Conservation (phyloP, 2,888 invertebrate genomes). For the Ormyrus labotus region DNA sequence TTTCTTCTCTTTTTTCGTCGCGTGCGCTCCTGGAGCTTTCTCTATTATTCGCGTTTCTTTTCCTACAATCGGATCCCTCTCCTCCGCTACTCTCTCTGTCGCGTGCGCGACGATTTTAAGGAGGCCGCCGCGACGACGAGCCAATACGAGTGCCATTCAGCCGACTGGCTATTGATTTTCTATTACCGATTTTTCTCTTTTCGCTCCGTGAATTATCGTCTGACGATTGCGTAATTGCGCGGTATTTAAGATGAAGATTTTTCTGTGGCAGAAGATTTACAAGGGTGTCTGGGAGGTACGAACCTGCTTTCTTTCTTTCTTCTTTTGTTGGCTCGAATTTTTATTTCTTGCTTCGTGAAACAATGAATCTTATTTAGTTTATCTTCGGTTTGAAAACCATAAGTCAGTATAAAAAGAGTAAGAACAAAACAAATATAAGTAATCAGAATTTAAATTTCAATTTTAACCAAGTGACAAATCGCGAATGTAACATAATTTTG, state of each 20-base stretch:
- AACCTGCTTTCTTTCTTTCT: too few species aligned
- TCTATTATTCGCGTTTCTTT: constrained; percentile 57
- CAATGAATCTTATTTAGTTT: too few species aligned
- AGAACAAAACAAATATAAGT: too few species aligned
- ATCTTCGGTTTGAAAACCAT: too few species aligned
- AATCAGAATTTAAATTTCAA: too few species aligned
- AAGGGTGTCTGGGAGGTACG: too few species aligned
- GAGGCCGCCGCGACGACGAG: background rate
- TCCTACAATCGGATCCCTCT: constrained; percentile 39
- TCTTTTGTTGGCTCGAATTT: too few species aligned
- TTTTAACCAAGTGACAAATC: too few species aligned
- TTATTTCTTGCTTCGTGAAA: too few species aligned
- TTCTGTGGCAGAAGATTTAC: background rate
- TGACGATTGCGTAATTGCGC: constrained; percentile 31
- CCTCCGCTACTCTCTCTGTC: too few species aligned
- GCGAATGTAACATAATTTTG: too few species aligned
- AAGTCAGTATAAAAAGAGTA: too few species aligned
- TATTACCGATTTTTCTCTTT: constrained; percentile 40
- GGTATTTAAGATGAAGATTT: constrained; percentile 31
- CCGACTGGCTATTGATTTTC: constrained; percentile 40
- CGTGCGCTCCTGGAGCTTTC: constrained; percentile 18
- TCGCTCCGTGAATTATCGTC: constrained; percentile 21
- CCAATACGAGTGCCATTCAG: constrained; percentile 25
- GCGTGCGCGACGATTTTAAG: constrained; percentile 39
- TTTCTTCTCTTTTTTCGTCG: constrained; percentile 57